These are phyloP conservation scores for Hemicordylus capensis DNA, from an alignment of 2,113 vertebrate genomes.

Conservation along the genomic window DNA sequence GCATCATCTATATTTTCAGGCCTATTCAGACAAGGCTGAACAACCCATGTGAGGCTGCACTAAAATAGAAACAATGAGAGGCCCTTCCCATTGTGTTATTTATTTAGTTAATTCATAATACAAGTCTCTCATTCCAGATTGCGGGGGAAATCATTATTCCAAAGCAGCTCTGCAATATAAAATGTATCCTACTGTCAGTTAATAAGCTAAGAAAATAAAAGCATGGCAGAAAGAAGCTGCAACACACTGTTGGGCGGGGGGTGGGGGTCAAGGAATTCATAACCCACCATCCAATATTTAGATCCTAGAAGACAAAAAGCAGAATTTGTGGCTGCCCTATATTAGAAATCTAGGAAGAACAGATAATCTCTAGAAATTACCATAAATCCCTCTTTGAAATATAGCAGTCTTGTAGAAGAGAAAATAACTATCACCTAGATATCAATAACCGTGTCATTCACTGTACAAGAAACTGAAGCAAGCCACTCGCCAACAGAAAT, in stretches of 20 bases:
- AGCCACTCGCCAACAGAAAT: rapidly evolving
- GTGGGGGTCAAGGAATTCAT: background rate
- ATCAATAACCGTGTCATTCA: background rate
- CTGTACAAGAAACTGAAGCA: conserved; percentile 1
- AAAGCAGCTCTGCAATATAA: too few species aligned
- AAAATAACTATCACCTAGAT: background rate
- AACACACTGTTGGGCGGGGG: background rate
- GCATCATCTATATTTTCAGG: background rate
- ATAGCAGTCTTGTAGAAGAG: background rate
- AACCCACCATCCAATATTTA: background rate
- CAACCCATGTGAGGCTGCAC: background rate
- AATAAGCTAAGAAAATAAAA: background rate
- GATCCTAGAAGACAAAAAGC: background rate
- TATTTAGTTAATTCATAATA: background rate
- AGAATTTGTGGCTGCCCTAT: background rate
- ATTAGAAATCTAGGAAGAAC: background rate
- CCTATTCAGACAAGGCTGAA: background rate
- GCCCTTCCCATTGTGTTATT: background rate
- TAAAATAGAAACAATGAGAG: background rate
- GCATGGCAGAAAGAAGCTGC: background rate
- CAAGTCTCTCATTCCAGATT: background rate
- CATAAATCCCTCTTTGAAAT: background rate
- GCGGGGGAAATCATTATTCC: background rate
- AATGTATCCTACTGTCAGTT: background rate
- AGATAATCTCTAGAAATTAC: background rate